Conservation (phyloP, 2,797 vertebrate species). For the Scolopax bukidnonensis region DNA sequence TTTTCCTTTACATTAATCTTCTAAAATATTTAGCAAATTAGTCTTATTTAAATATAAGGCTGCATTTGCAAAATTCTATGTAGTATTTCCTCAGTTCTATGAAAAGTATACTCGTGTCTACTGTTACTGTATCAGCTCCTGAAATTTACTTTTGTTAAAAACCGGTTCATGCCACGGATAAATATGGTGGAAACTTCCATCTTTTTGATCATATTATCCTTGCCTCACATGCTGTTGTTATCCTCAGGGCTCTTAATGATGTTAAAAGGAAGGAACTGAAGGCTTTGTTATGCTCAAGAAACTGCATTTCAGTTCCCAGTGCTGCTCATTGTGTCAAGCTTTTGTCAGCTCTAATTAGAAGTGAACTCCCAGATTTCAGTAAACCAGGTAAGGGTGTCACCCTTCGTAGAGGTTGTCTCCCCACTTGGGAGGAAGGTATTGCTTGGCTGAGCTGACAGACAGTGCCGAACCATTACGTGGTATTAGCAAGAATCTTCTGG, state of each 20-base stretch:
- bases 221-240: constrained; percentile 10
- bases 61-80: not conserved
- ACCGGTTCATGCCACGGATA: not conserved
- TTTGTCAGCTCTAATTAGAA: constrained; percentile 52
- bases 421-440: not conserved
- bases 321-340: not conserved
- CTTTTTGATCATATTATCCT: constrained; percentile 18
- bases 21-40: not conserved
- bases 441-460: not conserved
- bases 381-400: constrained; percentile 1
- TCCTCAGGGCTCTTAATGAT: constrained; percentile 28
- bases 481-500: not conserved
- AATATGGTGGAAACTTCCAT: not conserved
- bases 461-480: not conserved
- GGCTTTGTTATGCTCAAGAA: constrained; percentile 12
- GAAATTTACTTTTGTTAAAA: not conserved
- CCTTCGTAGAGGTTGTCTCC: not conserved
- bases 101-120: not conserved
- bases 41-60: not conserved
- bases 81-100: not conserved
- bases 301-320: constrained; percentile 5
- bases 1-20: not conserved
- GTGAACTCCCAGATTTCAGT: constrained; percentile 2
- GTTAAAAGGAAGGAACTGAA: constrained; percentile 17
- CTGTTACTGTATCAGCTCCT: not conserved